Evolutionary conservation across 2,797 vertebrate genomes (phyloP).

Genomic region (Toxotes lorentzi): DNA sequence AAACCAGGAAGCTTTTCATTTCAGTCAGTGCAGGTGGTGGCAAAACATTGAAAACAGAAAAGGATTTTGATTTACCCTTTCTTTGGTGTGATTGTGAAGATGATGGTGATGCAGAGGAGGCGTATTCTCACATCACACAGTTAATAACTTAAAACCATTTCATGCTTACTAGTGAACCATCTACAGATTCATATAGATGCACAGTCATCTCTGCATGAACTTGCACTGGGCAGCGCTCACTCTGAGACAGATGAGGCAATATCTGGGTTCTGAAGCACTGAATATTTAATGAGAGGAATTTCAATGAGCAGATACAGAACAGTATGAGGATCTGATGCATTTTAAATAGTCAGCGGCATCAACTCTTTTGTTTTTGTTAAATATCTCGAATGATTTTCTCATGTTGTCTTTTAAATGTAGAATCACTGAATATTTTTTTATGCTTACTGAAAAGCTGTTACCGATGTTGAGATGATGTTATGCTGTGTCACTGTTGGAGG

Average conservation of each 20-base stretch:
- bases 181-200: not conserved
- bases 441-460: not conserved
- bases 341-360: not conserved
- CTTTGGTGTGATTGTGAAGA: not conserved
- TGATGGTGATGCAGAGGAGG: not conserved
- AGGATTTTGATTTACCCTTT: not conserved
- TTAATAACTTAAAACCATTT: not conserved
- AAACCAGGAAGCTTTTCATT: slow-evolving; percentile 13
- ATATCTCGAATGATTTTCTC: not conserved
- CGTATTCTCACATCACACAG: not conserved
- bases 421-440: slow-evolving; percentile 8
- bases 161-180: not conserved
- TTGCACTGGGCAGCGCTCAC: not conserved
- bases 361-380: not conserved
- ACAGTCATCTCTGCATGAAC: not conserved
- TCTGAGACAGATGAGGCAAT: slow-evolving; percentile 16
- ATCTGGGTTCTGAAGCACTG: slow-evolving; percentile 32
- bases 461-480: slow-evolving; percentile 2
- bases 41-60: not conserved
- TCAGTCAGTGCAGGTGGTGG: not conserved
- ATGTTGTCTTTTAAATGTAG: not conserved
- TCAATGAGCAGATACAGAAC: slow-evolving; percentile 20
- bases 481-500: slow-evolving; percentile 1
- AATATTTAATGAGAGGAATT: slow-evolving; percentile 48
- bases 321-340: not conserved